These are phyloP conservation scores for Bucco capensis DNA, from an alignment of 2,113 vertebrate genomes.

Conservation along the genomic window DNA sequence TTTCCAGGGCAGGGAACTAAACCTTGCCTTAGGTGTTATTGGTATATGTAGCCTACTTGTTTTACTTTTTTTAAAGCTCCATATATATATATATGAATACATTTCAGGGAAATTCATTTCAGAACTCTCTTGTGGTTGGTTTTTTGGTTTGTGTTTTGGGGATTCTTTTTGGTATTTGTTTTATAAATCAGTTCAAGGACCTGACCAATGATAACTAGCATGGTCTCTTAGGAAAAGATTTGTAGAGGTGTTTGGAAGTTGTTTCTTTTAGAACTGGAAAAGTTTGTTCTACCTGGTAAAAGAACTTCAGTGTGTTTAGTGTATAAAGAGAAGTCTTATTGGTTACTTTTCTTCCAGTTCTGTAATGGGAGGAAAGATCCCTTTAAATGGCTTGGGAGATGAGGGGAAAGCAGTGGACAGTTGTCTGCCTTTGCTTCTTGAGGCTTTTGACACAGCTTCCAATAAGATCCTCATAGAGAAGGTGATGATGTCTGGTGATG, in stretches of 20 bases:
- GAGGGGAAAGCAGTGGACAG: neutral
- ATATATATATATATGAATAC: neutral
- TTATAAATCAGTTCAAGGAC: neutral
- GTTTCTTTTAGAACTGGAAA: neutral
- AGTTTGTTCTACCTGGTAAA: neutral
- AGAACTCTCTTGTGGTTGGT: neutral
- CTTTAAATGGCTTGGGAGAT: neutral
- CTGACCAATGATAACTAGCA: neutral
- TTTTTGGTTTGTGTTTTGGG: too few relatives aligned
- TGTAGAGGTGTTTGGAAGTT: neutral
- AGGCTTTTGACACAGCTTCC: neutral
- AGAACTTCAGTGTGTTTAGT: neutral
- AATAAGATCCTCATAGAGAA: neutral
- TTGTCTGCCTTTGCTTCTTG: neutral
- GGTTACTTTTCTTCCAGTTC: neutral
- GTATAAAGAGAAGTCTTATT: neutral
- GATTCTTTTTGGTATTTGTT: neutral
- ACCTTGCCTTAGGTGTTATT: neutral
- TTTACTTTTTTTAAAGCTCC: neutral
- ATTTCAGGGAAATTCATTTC: neutral
- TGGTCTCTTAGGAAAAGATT: neutral
- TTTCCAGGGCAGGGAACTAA: neutral
- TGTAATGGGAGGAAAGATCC: neutral
- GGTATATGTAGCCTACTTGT: neutral
- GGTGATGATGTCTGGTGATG: neutral